Conservation (phyloP, 2,113 vertebrate genomes). For the Neodontobutis hainanensis region DNA sequence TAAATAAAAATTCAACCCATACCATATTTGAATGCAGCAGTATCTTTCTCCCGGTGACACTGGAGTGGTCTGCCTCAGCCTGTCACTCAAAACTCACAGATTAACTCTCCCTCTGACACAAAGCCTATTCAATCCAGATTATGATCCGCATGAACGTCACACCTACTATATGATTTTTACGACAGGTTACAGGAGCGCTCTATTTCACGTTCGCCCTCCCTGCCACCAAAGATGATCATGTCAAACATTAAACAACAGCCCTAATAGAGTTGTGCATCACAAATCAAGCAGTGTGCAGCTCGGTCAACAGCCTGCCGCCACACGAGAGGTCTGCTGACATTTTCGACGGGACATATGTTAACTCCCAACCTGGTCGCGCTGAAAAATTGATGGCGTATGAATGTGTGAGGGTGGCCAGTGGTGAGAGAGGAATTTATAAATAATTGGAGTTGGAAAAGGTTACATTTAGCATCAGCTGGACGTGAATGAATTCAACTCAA, state of each 20-base stretch:
- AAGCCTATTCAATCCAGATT: constrained; percentile 49
- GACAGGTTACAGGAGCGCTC: constrained; percentile 13
- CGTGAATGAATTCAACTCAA: background rate
- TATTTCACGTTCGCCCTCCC: constrained; percentile 9
- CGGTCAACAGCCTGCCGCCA: constrained; percentile 44
- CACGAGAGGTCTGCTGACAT: constrained; percentile 42
- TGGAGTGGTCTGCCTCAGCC: constrained; percentile 21
- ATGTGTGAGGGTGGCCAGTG: constrained; percentile 6
- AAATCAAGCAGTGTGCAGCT: constrained; percentile 40
- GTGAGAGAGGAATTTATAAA: constrained; percentile 48
- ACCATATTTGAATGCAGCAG: constrained; percentile 6
- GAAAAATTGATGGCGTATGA: constrained; percentile 62
- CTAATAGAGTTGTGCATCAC: constrained; percentile 35
- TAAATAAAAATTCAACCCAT: background rate
- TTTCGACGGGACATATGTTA: constrained; percentile 56
- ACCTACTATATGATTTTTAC: constrained; percentile 28
- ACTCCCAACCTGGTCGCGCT: constrained; percentile 48
- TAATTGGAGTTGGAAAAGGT: constrained; percentile 68
- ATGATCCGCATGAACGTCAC: constrained; percentile 42
- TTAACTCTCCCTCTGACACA: constrained; percentile 35
- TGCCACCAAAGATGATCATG: constrained; percentile 19
- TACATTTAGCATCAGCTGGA: constrained; percentile 49
- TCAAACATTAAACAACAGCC: constrained; percentile 51
- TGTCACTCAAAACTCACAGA: constrained; percentile 39
- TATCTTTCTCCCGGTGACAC: background rate